Percentiles rank a stretch among this genome's conserved stretches.
phyloP scores from a whole-genome alignment of 53 echinoderm and acorn worm genomes.

The Pentamera pediparva region DNA sequence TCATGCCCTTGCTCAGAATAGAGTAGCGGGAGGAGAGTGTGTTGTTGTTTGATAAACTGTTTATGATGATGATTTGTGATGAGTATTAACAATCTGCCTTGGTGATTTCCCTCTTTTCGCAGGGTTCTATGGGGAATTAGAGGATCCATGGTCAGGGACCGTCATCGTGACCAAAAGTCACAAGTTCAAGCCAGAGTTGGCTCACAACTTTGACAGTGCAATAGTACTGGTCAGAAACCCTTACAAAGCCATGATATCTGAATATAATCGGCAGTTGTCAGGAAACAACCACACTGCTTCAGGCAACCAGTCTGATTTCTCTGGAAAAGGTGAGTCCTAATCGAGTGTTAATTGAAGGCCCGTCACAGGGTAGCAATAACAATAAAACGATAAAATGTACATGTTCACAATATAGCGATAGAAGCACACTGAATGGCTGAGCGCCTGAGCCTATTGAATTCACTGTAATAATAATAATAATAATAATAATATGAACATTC shows the following conservation, averaged over 20 bases:
- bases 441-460: no score
- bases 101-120: not conserved
- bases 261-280: conserved; percentile 6
- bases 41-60: no score
- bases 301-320: not conserved
- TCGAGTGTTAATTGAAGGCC: no score
- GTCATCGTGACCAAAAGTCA: conserved; percentile 14
- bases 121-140: conserved; percentile 26
- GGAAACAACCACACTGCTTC: conserved; percentile 10
- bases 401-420: no score
- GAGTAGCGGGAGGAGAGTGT: no score
- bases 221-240: conserved; percentile 21
- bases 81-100: not conserved
- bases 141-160: not conserved
- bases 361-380: no score
- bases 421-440: no score
- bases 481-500: no score
- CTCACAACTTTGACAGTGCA: conserved; percentile 1
- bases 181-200: conserved; percentile 6
- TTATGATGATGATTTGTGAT: not conserved
- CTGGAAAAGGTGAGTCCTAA: conserved; percentile 16
- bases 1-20: no score
- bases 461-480: no score
- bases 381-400: no score
- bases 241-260: conserved; percentile 12